Evolutionary conservation across 2,113 vertebrate species (phyloP), one percentile per base, ranked within the genome.

Genomic region (Tetrao urogallus): DNA sequence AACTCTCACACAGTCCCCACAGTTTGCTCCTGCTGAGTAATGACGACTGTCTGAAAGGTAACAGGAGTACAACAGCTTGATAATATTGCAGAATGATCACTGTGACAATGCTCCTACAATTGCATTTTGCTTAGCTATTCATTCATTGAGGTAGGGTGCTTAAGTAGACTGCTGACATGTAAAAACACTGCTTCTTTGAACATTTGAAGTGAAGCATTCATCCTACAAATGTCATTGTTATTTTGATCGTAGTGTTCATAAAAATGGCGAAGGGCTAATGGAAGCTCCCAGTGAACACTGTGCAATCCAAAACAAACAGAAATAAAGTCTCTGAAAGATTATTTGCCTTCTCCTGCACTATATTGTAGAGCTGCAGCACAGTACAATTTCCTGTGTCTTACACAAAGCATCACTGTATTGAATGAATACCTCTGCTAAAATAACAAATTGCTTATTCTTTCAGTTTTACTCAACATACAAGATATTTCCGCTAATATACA

Each of bases 41-140:
- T 91, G 92, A 90, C 4, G 9, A 94, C 88, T 93, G 92, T 75
- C 94, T 89, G 96, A 95, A 61, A 45, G 90, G 93, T 90, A 97
- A 80, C 85, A 87, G 86, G 93, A 90, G 50, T 82, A 93, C 94
- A 79, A 86, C 63, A 11, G 60, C 93, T 91, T 94, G 94, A 95
- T 88, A 94, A 92, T 79, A 95, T 91, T 97, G 81, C 43, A 47
- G 9, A 22, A 56, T 32, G 91, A 96, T 92, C 77, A 9, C 85
- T 73, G 76, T 50, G 71, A 96, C 89, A 96, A 95, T 93, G 93
- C 86, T 83, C 75, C 28, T 40, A 61, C 67, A 6, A 94, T 71
- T 88, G 91, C 61, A 61, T 95, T 97, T 95, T 95, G 86, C 91
- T 94, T 93, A 91, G 75, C 95, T 97, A 95, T 97, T 98, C 96